Base-by-base conservation (phyloP, 2,888 invertebrate species). In the Drosophila flavopinicola region DNA sequence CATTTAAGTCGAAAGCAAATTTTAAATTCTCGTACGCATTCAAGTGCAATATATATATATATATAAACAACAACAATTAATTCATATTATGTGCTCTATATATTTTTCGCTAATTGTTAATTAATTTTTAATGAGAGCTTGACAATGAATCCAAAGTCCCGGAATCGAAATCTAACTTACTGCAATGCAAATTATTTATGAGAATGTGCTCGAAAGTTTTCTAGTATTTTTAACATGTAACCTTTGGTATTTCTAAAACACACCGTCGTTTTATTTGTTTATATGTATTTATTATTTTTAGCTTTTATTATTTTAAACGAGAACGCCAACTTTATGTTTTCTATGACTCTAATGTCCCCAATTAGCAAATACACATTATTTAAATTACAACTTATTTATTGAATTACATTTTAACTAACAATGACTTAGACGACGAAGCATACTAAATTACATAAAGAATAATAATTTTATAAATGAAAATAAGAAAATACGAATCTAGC, bases 111-210 rank as follows among this genome's bases (percentile, higher is more conserved):
- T 59, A 74, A 75, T 83, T 80, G 80, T 80, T 80, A 86, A 86
- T 86, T 80, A 86, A 86, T 80, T 86, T 80, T 74, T 76, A 80
- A 76, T 72, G 52, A 84, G 61, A 79, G 53, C 80, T 79, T 79
- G 76, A 75, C 69, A 75, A 72, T 65, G 75, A 75, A 72, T 72
- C 68, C 75, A 59, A 53, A 38, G 66, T 35, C 47, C 20, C 33
- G 33, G 23, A 47, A 56, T 38, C 51, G 24, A 38, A 32, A 39
- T 35, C 23, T 49, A 13, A 59, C 61, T 17, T 63, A 60, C 27
- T 42, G 42, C 57, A 53, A 53, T 13, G 39, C 44, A 60, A 69
- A 60, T 54, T 71, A 57, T 67, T 76, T 63, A 48, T 63, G 23
- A 11, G 76, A 63, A 57, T 64, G 47, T 74, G 58, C 75, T 85